A percentile compares a stretch with the other conserved stretches of the same genome.
Evolutionary conservation across 2,797 vertebrate genomes (phyloP).

Genomic region (Scarus forsteni): DNA sequence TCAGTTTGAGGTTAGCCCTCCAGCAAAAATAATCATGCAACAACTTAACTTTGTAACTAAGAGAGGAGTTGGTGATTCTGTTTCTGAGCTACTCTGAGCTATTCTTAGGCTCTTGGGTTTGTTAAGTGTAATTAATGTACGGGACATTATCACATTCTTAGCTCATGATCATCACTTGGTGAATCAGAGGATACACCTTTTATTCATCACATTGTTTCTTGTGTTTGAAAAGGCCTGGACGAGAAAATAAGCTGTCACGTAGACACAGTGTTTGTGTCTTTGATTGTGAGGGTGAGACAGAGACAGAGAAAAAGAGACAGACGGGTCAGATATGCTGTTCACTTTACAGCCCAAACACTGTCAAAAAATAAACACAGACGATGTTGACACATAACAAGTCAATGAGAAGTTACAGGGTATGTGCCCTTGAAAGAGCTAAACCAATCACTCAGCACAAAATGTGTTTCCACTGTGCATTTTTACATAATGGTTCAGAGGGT

Average conservation of each 20-base stretch:
- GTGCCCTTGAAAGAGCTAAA: conserved; percentile 31
- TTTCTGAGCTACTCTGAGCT: background rate
- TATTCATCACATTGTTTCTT: conserved; percentile 41
- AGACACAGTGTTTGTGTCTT: conserved; percentile 15
- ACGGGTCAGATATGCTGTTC: conserved; percentile 15
- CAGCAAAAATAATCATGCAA: no score
- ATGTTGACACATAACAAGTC: conserved; percentile 68
- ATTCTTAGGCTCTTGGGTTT: background rate
- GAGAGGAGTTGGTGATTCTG: background rate
- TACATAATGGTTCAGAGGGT: background rate
- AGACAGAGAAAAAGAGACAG: background rate
- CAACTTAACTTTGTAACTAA: background rate
- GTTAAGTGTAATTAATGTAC: background rate
- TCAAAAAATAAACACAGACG: conserved; percentile 64
- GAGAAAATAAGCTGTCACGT: background rate
- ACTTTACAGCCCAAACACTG: conserved; percentile 1
- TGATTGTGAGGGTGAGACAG: background rate
- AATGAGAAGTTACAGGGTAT: conserved; percentile 1
- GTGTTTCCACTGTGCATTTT: background rate
- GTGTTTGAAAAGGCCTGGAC: conserved; percentile 28
- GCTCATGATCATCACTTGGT: conserved; percentile 32
- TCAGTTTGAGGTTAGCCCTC: no score
- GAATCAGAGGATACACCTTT: conserved; percentile 69
- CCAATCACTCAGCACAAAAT: conserved; percentile 20
- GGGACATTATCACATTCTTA: conserved; percentile 31